Evolutionary conservation across 2,113 vertebrate species (phyloP).

Genomic region (Oreochromis niloticus): DNA sequence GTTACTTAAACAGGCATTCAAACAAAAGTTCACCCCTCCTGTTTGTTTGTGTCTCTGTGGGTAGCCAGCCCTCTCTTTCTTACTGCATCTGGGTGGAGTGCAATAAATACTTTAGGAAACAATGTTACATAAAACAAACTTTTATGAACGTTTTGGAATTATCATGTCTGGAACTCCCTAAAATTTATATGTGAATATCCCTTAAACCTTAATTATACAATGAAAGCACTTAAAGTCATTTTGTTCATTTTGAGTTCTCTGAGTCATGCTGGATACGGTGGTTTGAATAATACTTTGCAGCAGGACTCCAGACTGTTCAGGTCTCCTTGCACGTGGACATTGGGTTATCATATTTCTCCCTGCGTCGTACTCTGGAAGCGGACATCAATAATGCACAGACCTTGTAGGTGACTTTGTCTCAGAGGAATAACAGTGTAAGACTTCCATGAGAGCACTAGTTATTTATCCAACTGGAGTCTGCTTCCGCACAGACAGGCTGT

Average conservation of each 20-base stretch:
- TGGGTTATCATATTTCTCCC: slow-evolving; percentile 25
- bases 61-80: neutral
- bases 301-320: neutral
- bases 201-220: neutral
- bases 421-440: neutral
- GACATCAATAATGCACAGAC: slow-evolving; percentile 50
- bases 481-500: neutral
- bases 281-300: neutral
- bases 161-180: neutral
- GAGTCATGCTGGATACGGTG: neutral
- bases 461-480: neutral
- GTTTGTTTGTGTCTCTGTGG: neutral
- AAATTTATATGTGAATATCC: neutral
- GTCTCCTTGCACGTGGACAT: neutral
- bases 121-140: neutral
- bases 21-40: neutral
- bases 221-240: neutral
- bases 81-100: neutral
- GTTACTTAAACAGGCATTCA: neutral
- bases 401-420: slow-evolving; percentile 36
- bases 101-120: neutral
- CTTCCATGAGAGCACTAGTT: neutral
- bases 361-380: neutral
- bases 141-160: neutral
- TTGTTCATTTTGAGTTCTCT: neutral